phyloP scores from a whole-genome alignment of 2,797 vertebrate genomes.

The Hippoglossus hippoglossus region DNA sequence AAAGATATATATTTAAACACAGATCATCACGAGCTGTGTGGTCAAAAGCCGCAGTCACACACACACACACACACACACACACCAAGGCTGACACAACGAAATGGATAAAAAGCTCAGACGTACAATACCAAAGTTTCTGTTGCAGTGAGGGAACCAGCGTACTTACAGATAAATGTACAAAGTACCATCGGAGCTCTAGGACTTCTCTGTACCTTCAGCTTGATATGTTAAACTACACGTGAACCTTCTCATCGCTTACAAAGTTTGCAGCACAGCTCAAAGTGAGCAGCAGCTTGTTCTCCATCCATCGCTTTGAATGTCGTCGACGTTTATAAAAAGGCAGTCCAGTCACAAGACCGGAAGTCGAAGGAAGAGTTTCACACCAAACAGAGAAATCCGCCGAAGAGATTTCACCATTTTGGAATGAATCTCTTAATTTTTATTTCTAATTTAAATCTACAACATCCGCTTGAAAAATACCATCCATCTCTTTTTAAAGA shows the following conservation, averaged over 20 bases:
- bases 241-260: constrained; percentile 40
- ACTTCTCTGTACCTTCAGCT: constrained; percentile 53
- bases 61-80: not conserved
- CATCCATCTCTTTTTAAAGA: constrained; percentile 51
- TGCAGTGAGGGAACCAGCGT: constrained; percentile 47
- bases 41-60: constrained; percentile 22
- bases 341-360: constrained; percentile 69
- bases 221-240: constrained; percentile 70
- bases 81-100: constrained; percentile 38
- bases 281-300: constrained; percentile 42
- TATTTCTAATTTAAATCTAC: constrained; percentile 58
- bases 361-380: constrained; percentile 64
- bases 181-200: constrained; percentile 58
- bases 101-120: constrained; percentile 21
- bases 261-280: constrained; percentile 29
- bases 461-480: constrained; percentile 57
- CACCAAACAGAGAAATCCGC: constrained; percentile 41
- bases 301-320: constrained; percentile 63
- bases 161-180: constrained; percentile 64
- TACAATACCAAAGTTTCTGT: constrained; percentile 42
- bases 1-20: constrained; percentile 25
- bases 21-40: constrained; percentile 18
- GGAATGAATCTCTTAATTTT: constrained; percentile 57
- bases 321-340: constrained; percentile 62
- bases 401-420: constrained; percentile 15